Evolutionary conservation across 2,888 invertebrate genomes (phyloP), one percentile per base, ranked within the genome.

Genomic region (Pyrrhopygopsis socrates): DNA sequence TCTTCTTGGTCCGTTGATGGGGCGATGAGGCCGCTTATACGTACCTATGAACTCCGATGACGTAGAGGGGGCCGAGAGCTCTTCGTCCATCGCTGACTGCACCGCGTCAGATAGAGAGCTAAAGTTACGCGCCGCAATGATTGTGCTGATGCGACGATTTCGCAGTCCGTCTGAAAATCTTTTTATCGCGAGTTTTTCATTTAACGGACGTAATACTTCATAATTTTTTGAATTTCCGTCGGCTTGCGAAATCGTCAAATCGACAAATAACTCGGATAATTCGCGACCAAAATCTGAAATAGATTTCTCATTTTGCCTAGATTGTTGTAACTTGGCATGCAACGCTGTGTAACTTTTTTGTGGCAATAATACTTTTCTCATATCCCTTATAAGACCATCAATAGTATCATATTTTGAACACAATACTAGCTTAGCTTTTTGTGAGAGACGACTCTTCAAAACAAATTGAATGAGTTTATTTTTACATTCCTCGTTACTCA

Each of bases 191-290:
- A 58, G 20, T 38, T 73, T 76, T 63, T 84, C 84, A 45, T 84
- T 84, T 18, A 84, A 2, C 13, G 63, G 63, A 11, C 41, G 41
- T 88, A 91, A 73, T 85, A 45, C 50, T 3, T 50, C 29, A 29
- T 50, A 45, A 50, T 29, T 50, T 22, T 38, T 71, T 29, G 71
- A 9, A 29, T 71, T 71, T 29, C 29, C 71, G 2, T 29, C 50
- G 71, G 71, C 71, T 50, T 71, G 71, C n/a, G 71, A 71, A 29
- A 71, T 71, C 9, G 50, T 71, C 29, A 71, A 50, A 71, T 71
- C 50, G 5, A 71, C 71, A 29, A 50, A 71, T 71, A 71, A 29
- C 38, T 71, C 50, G 0, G 45, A 45, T 20, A 74, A 9, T 20
- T 74, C 15, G 8, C 30, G 30, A 38, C 74, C 74, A 38, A 74